Percentiles rank a stretch among this genome's conserved stretches.
phyloP scores from a whole-genome alignment of 2,113 vertebrate species.

The Daboia siamensis region DNA sequence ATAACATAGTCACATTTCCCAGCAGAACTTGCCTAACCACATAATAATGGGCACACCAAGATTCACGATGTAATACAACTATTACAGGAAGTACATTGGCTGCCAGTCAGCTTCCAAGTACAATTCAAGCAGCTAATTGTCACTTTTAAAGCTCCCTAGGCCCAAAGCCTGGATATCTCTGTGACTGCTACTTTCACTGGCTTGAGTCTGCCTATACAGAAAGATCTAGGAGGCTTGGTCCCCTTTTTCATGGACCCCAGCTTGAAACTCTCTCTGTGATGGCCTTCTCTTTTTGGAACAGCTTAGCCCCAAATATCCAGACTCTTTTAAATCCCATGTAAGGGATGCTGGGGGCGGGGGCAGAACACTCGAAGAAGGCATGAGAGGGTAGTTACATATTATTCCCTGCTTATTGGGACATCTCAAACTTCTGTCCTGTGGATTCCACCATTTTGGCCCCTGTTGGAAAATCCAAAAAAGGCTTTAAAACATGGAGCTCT shows the following conservation, averaged over 20 bases:
- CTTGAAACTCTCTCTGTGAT: not conserved
- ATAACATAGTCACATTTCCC: not conserved
- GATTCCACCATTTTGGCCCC: not conserved
- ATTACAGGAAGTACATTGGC: not conserved
- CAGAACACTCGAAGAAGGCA: not conserved
- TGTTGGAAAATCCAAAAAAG: not conserved
- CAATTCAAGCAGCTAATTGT: not conserved
- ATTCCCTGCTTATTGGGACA: not conserved
- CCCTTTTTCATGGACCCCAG: not conserved
- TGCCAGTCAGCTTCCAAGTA: not conserved
- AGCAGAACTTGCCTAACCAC: not conserved
- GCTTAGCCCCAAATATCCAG: not conserved
- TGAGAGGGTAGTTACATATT: not conserved
- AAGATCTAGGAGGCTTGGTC: not conserved
- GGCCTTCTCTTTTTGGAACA: not conserved
- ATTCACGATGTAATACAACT: not conserved
- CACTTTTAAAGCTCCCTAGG: not conserved
- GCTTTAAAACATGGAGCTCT: not conserved
- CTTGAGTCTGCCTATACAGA: not conserved
- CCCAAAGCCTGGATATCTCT: not conserved
- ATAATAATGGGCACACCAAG: not conserved
- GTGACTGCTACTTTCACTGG: not conserved
- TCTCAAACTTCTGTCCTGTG: not conserved
- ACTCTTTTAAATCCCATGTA: not conserved
- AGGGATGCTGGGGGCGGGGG: not conserved